A percentile compares a stretch with the other conserved stretches of the same genome.
phyloP scores from a whole-genome alignment of 2,113 vertebrate genomes.

The Agapornis roseicollis region DNA sequence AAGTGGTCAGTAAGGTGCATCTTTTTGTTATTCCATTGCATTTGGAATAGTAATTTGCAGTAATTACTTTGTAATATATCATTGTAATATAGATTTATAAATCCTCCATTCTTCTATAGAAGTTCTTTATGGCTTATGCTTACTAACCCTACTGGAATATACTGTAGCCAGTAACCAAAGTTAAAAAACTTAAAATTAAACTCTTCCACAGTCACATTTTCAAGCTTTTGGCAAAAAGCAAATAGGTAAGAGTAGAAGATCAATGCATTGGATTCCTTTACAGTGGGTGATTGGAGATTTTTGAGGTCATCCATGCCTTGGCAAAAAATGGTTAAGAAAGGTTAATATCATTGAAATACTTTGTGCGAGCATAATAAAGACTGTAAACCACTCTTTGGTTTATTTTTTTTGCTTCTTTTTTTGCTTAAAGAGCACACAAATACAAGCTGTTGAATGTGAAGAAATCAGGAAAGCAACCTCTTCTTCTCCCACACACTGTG shows the following conservation, averaged over 20 bases:
- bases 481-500: slow-evolving; percentile 37
- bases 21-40: neutral
- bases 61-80: neutral
- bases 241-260: neutral
- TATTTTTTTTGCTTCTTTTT: neutral
- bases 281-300: neutral
- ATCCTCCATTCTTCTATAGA: neutral
- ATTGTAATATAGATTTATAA: neutral
- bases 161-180: neutral
- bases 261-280: neutral
- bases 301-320: neutral
- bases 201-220: neutral
- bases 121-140: neutral
- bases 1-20: neutral
- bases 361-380: neutral
- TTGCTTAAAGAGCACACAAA: neutral
- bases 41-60: neutral
- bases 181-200: slow-evolving; percentile 27
- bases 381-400: neutral
- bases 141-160: neutral
- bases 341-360: neutral
- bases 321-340: neutral
- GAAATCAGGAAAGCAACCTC: slow-evolving; percentile 11
- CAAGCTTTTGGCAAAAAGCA: neutral
- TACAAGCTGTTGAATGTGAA: slow-evolving; percentile 9